These are phyloP conservation scores for Gephyroberyx darwinii DNA, from an alignment of 2,797 vertebrate species.

Conservation along the genomic window DNA sequence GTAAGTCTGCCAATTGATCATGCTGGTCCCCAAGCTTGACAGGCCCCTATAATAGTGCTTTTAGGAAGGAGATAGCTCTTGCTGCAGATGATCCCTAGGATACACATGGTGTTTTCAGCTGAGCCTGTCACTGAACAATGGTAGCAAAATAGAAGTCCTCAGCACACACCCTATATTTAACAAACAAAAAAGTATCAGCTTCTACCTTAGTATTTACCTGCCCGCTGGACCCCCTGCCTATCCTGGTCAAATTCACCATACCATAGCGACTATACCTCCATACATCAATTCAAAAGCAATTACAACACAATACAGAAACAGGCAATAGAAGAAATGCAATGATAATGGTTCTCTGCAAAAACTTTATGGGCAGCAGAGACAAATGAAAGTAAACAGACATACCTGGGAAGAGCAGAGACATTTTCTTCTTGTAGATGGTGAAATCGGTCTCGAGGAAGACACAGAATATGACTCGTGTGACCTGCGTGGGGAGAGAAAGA, in stretches of 20 bases:
- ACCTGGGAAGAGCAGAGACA: conserved; percentile 93
- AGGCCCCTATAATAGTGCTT: conserved; percentile 31
- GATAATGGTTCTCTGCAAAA: not conserved
- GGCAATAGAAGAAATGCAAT: conserved; percentile 11
- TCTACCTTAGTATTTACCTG: not conserved
- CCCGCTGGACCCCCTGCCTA: not conserved
- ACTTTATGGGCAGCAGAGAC: not conserved
- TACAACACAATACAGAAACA: conserved; percentile 1
- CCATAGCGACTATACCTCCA: not conserved
- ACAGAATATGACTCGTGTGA: conserved; percentile 97
- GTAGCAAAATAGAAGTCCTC: not conserved
- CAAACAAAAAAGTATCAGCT: not conserved
- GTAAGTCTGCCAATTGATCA: conserved; percentile 49
- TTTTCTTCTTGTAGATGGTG: conserved; percentile 98
- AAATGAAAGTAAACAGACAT: conserved; percentile 53
- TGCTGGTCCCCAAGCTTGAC: conserved; percentile 32
- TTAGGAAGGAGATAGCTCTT: conserved; percentile 28
- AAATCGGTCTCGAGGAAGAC: conserved; percentile 98
- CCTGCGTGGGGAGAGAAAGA: conserved; percentile 79
- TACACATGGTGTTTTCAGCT: not conserved
- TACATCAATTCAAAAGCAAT: conserved; percentile 9
- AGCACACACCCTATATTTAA: too few species aligned
- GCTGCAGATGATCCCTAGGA: conserved; percentile 45
- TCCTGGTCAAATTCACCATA: not conserved
- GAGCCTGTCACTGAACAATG: not conserved